phyloP scores from a whole-genome alignment of 2,888 invertebrate genomes.

The Caenorhabditis afra region DNA sequence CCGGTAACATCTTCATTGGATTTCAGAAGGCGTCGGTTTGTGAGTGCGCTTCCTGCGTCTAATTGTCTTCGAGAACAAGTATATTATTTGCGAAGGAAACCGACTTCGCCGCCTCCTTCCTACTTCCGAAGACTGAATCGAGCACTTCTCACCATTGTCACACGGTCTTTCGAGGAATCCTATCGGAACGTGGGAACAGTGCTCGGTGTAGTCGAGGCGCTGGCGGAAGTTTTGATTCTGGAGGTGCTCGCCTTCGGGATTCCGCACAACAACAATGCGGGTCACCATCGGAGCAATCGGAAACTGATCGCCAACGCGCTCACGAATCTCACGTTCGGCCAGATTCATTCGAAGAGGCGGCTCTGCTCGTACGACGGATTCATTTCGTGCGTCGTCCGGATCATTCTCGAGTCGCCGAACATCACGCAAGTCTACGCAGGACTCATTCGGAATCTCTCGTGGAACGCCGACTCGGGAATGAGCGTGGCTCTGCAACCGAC shows the following conservation, averaged over 20 bases:
- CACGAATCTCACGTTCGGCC: slow-evolving; percentile 96
- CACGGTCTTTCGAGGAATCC: slow-evolving; percentile 96
- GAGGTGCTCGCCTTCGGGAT: slow-evolving; percentile 93
- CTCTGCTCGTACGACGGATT: slow-evolving; percentile 90
- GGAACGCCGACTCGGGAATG: slow-evolving; percentile 88
- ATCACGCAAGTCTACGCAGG: slow-evolving; percentile 91
- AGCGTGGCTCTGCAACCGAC: slow-evolving; percentile 65
- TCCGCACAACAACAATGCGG: slow-evolving; percentile 38
- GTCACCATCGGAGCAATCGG: slow-evolving; percentile 87
- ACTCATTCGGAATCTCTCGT: slow-evolving; percentile 94
- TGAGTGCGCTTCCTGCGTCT: slow-evolving; percentile 62
- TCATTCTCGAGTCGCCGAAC: slow-evolving; percentile 91
- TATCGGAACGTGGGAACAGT: slow-evolving; percentile 97
- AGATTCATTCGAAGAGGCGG: slow-evolving; percentile 86
- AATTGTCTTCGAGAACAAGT: slow-evolving; percentile 83
- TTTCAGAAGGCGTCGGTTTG: slow-evolving; percentile 54
- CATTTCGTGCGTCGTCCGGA: slow-evolving; percentile 85
- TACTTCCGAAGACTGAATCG: slow-evolving; percentile 59
- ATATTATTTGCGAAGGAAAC: slow-evolving; percentile 52
- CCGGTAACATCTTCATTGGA: not conserved
- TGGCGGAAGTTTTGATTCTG: slow-evolving; percentile 91
- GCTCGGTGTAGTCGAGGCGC: slow-evolving; percentile 92
- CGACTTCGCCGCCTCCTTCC: slow-evolving; percentile 28
- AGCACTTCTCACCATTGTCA: slow-evolving; percentile 86
- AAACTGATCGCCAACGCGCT: slow-evolving; percentile 98